Evolutionary conservation across 2,113 vertebrate species (phyloP), one percentile per base, ranked within the genome.

Genomic region (Chionodraco myersi): DNA sequence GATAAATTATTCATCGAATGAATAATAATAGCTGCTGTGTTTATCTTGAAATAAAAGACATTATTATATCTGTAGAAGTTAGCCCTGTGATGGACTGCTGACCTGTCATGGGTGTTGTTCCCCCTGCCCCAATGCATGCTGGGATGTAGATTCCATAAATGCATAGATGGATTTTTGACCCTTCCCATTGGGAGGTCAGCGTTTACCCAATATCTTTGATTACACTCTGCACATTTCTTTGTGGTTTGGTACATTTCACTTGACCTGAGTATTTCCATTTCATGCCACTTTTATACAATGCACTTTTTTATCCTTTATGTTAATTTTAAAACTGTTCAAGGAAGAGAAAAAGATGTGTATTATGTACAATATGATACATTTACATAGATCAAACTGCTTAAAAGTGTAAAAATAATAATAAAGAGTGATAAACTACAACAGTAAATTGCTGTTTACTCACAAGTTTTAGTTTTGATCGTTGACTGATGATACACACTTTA

Each of bases 1-100:
- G 30, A 3, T 26, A 12, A 41, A 51, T 49, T 82, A 75, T 84
- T 85, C 5, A 78, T 74, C 60, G 75, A 64, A 86, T 88, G 61
- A 65, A 73, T 60, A 66, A 69, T 60, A 59, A 68, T 44, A 76
- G 41, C 54, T 69, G 6, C 58, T 51, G 56, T 73, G 57, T 80
- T 84, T 86, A n/a, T 71, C 10, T 44, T 16, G 13, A 52, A 58
- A 65, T 65, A 48, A 64, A 59, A 51, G 34, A 30, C 1, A 7
- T 65, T n/a, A n/a, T 64, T 52, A 49, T 79, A 47, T 52, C 11
- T 23, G 10, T 59, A 18, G 51, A 72, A 62, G 57, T 77, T 62
- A 62, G 47, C 23, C 14, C 4, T 63, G 53, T 49, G 52, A 69
- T 21, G 23, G 14, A 45, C 45, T 45, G 51, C 44, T 44, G 59